Evolutionary conservation across 2,888 invertebrate species (phyloP).

Genomic region (Criorhina ranunculi): DNA sequence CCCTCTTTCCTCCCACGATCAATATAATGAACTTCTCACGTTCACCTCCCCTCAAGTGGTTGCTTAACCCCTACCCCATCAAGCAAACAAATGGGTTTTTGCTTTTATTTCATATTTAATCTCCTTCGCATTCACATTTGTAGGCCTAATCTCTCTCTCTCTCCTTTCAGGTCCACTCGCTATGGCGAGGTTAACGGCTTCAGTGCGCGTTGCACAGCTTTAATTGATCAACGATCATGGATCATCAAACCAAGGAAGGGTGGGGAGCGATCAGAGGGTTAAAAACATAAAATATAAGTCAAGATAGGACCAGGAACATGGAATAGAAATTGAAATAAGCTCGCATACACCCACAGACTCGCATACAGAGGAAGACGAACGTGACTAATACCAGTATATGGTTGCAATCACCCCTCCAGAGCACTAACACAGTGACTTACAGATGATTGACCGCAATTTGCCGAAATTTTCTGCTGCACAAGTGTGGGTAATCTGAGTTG

Average conservation of each 20-base stretch:
- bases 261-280: slow-evolving; percentile 2
- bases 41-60: background rate
- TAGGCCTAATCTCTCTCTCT: slow-evolving; percentile 64
- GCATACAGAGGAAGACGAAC: slow-evolving; percentile 17
- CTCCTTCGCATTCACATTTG: slow-evolving; percentile 52
- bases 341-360: slow-evolving; percentile 25
- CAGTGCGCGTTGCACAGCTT: slow-evolving; percentile 31
- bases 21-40: slow-evolving; percentile 33
- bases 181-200: slow-evolving; percentile 73
- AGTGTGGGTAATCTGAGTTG: slow-evolving; percentile 28
- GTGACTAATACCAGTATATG: slow-evolving; percentile 66
- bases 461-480: slow-evolving; percentile 51
- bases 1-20: slow-evolving; percentile 36
- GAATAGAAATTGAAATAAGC: slow-evolving; percentile 64
- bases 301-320: slow-evolving; percentile 72
- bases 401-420: slow-evolving; percentile 32
- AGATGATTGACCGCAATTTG: slow-evolving; percentile 73
- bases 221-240: slow-evolving; percentile 45
- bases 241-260: background rate
- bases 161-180: slow-evolving; percentile 22
- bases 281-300: slow-evolving; percentile 72
- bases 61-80: background rate
- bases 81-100: slow-evolving; percentile 31
- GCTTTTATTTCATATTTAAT: slow-evolving; percentile 8
- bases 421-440: slow-evolving; percentile 28